Percentiles rank a stretch among this genome's conserved stretches.
phyloP scores from a whole-genome alignment of 2,113 vertebrate genomes.

The Centrocercus urophasianus region DNA sequence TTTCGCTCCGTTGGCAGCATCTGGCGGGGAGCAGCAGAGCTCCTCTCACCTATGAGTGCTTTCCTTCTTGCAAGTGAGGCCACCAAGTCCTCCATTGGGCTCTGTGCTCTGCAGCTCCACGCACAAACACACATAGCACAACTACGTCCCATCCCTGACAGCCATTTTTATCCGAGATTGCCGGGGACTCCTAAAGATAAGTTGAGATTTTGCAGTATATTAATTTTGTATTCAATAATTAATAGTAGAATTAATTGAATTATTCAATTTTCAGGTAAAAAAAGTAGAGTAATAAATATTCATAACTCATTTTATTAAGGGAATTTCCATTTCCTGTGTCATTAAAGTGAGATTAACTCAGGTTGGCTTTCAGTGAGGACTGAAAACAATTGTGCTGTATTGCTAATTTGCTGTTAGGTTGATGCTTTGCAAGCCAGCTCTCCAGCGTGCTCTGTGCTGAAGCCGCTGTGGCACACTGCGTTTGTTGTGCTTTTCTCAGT shows the following conservation, averaged over 20 bases:
- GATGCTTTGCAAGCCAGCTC: not conserved
- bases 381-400: slow-evolving; percentile 82
- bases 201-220: slow-evolving; percentile 79
- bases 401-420: slow-evolving; percentile 73
- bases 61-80: not conserved
- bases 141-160: not conserved
- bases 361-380: slow-evolving; percentile 78
- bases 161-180: not conserved
- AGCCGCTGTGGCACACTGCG: not conserved
- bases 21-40: not conserved
- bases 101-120: no score
- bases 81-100: no score
- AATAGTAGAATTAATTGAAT: slow-evolving; percentile 94
- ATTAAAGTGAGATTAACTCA: slow-evolving; percentile 83
- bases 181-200: slow-evolving; percentile 15
- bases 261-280: slow-evolving; percentile 89
- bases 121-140: not conserved
- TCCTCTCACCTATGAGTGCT: rapidly evolving
- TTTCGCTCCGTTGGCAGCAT: rapidly evolving
- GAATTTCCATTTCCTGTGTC: slow-evolving; percentile 85
- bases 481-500: not conserved
- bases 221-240: slow-evolving; percentile 93
- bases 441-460: not conserved
- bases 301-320: slow-evolving; percentile 88
- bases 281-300: slow-evolving; percentile 93